phyloP scores from a whole-genome alignment of 2,888 invertebrate genomes.

The Gordius sp. region DNA sequence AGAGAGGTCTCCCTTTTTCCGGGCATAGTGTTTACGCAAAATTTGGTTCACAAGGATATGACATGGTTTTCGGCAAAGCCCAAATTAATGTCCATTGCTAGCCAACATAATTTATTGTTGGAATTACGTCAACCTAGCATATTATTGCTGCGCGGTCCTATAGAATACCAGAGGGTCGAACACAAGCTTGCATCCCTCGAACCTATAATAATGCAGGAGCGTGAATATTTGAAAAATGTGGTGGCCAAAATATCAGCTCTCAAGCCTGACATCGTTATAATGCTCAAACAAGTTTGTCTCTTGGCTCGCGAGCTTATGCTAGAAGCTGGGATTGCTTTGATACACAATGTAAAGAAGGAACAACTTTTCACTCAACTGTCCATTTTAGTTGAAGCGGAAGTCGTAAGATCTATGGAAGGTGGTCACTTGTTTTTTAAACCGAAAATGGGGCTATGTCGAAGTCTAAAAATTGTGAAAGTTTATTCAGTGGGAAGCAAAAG shows the following conservation, averaged over 20 bases:
- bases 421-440: neutral
- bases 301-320: neutral
- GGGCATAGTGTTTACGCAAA: neutral
- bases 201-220: conserved; percentile 7
- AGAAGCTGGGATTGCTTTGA: conserved; percentile 5
- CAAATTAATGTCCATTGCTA: neutral
- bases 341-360: neutral
- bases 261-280: neutral
- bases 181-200: neutral
- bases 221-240: conserved; percentile 7
- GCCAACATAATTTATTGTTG: neutral
- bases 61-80: neutral
- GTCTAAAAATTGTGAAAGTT: no score
- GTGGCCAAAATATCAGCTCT: conserved; percentile 5
- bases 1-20: no score
- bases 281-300: conserved; percentile 1
- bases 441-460: neutral
- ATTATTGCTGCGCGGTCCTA: neutral
- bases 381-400: neutral
- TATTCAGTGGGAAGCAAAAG: no score
- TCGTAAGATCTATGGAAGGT: neutral
- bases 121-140: neutral
- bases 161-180: conserved; percentile 13
- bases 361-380: neutral
- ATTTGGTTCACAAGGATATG: conserved; percentile 13